A percentile compares a stretch with the other conserved stretches of the same genome.
Evolutionary conservation across 2,797 vertebrate genomes (phyloP).

Genomic region (Naso thynnoides): DNA sequence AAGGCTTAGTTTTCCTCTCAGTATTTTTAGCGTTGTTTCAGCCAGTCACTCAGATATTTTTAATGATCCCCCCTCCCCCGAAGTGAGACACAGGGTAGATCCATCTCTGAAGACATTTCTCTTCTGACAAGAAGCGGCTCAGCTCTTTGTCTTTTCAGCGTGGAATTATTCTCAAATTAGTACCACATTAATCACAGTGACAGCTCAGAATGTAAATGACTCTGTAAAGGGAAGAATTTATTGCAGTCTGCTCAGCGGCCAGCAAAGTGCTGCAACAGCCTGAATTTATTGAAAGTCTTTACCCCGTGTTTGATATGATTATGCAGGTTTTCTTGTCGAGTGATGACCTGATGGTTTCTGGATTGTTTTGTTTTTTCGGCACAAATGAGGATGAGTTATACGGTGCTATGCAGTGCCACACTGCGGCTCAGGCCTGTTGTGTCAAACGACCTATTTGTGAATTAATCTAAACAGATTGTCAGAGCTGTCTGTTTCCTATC

Average conservation of each 20-base stretch:
- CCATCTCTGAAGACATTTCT: constrained; percentile 57
- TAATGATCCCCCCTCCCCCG: constrained; percentile 35
- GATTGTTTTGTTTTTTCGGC: constrained; percentile 46
- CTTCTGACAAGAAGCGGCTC: constrained; percentile 52
- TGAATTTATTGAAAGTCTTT: constrained; percentile 55
- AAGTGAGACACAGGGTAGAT: constrained; percentile 47
- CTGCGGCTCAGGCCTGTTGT: constrained; percentile 26
- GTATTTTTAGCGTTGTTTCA: constrained; percentile 62
- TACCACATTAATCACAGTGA: constrained; percentile 78
- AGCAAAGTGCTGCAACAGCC: constrained; percentile 51
- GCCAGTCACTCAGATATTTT: constrained; percentile 43
- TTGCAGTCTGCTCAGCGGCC: constrained; percentile 33
- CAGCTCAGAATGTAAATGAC: constrained; percentile 75
- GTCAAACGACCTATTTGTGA: constrained; percentile 60
- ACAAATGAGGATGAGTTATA: constrained; percentile 66
- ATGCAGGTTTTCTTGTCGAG: constrained; percentile 52
- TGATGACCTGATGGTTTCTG: constrained; percentile 39
- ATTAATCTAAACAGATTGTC: constrained; percentile 60
- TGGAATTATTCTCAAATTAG: constrained; percentile 82
- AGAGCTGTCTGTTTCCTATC: constrained; percentile 56
- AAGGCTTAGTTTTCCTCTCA: constrained; percentile 33
- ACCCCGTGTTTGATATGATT: constrained; percentile 47
- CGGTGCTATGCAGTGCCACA: constrained; percentile 16
- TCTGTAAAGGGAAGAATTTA: constrained; percentile 62
- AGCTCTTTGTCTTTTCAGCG: constrained; percentile 66